Evolutionary conservation across 2,888 invertebrate genomes (phyloP), one percentile per base, ranked within the genome.

Genomic region (Drosophila tanythrix): DNA sequence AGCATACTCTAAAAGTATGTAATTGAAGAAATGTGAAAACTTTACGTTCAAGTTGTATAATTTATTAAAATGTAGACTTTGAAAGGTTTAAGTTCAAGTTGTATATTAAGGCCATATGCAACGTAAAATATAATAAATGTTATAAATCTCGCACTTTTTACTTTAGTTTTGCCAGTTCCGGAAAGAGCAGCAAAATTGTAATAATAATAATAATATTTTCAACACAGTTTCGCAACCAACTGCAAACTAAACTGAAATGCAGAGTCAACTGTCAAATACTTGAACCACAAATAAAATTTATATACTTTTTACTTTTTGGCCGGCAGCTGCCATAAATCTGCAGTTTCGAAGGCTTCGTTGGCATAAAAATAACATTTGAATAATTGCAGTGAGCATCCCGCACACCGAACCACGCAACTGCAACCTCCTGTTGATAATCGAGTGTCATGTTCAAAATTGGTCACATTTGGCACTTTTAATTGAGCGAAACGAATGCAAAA

Each of bases 381-480:
- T 79, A 76, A 79, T 69, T 69, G 21, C 62, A 68, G 58, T 52
- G 67, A 63, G 56, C 27, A 6, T n/a, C 51, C 6, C 15, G 15
- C 10, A 7, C n/a, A n/a, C 40, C 29, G n/a, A n/a, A 40, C 38
- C n/a, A n/a, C n/a, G 10, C 27, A 27, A 55, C 18, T 36, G 29
- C 21, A 31, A 18, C 52, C 57, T 52, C 29, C 57, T 43, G 57
- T 56, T 46, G 58, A 43, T 79, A 79, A 79, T 80, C 81, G 80
- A 79, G 65, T 79, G 79, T 76, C 79, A 68, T 76, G 77, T 73
- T 68, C 7, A 51, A 68, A 71, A 80, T 82, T 80, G 78, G 79
- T 80, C 79, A 78, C 77, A 74, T 81, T 79, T 77, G 81, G 79
- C 83, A 81, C 87, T 60, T 86, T 78, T 79, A 87, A 87, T 89